Evolutionary conservation across 1,140 invertebrate genomes (phyloP), one percentile per base, ranked within the genome.

Genomic region (Araneus ventricosus): DNA sequence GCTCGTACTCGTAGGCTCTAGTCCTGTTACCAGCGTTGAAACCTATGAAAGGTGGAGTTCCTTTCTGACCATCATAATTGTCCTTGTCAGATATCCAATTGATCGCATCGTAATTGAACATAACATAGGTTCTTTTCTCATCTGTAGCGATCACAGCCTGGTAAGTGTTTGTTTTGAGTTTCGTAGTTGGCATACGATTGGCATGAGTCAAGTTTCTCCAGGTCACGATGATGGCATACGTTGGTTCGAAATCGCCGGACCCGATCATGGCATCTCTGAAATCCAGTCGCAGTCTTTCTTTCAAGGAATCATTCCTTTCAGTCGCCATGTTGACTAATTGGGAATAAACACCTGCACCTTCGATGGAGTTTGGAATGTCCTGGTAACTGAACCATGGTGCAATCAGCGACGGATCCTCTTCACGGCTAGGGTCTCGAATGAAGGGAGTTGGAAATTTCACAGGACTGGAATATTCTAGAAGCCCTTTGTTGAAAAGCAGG

Each of bases 1-100:
- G 98, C 88, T 96, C 97, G 95, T 99, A 99, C 95, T 99, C 98
- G 95, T 97, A 99, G 92, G 97, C 97, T 95, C 97, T 96, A 1
- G 98, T 99, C 24, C 98, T 98, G 95, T 99, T 99, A 90, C 98
- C 98, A 87, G 97, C 98, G 95, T 99, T 99, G 95, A 99, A 99
- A 61, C 98, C 98, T 94, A 99, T 93, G 95, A 96, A 99, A 94
- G 98, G 98, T 4, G 98, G 97, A 14, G 96, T 96, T 95, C 98
- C 98, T 89, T 98, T 98, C n/a, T 98, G 97, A 82, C 98, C 98
- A 80, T 96, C 97, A 22, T 90, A 95, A 39, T 94, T 94, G 95
- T 99, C 98, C 0, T 98, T 98, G 94, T 98, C 98, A 27, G 97
- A 97, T 1, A 97, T 98, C 98, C 98, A 99, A 94, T 97, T 97